Base-by-base conservation (phyloP, 2,113 vertebrate genomes). In the Leptobrachium leishanense region DNA sequence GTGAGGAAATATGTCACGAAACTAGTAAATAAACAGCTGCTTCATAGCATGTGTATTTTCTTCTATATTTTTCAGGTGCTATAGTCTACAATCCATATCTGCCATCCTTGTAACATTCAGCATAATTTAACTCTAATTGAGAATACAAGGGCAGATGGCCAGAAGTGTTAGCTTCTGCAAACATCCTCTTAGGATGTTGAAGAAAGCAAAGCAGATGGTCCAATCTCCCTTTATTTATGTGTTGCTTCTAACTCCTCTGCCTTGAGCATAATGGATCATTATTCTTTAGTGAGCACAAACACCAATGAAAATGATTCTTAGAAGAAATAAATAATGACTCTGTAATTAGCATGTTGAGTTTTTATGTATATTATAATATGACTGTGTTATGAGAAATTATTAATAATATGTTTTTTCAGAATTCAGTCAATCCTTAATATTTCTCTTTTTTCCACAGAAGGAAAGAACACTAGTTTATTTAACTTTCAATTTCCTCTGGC, bases 191-290 rank as follows among this genome's bases (percentile, higher is more conserved):
- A 96, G 95, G 94, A 97, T 90, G 90, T 89, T 79, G 87, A 88
- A 92, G 94, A 95, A 98, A 96, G 95, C 95, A 93, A 91, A 98
- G 94, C 98, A 99, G 97, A 98, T 98, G 98, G 98, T 90, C 95
- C 94, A 94, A 95, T 94, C 94, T 94, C 93, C 85, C 90, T 93
- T 98, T 96, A 96, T 98, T 98, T 98, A 98, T 97, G 95, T 95
- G 94, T 91, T 92, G 92, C 93, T 89, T 91, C 90, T 87, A 93
- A 92, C 94, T 89, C 84, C 90, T 90, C 90, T 88, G 91, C 89
- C 91, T 89, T 88, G 90, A 88, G 92, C 93, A 95, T 98, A 95
- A 98, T 98, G 94, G 94, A 97, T 98, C 96, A 97, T 98, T 98
- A 98, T 92, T 92, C 94, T 92, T 90, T 91, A 92, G 91, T 90